Conservation (phyloP, 1,140 invertebrate species). For the Orchesella cincta region DNA sequence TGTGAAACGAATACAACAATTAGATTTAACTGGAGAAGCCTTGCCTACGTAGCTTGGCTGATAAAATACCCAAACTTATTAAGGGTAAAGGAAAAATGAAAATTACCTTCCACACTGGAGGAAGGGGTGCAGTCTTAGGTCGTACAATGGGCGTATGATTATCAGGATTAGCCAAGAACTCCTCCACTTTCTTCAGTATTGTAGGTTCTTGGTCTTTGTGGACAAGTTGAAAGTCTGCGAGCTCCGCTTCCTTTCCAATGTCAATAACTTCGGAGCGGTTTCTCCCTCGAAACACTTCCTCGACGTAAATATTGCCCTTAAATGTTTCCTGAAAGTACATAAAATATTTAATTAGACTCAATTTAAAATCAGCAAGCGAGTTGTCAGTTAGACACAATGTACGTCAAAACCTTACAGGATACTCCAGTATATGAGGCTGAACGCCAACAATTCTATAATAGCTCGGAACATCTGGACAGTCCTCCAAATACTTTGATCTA, state of each 20-base stretch:
- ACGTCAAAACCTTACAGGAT: constrained; percentile 33
- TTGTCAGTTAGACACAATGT: neutral
- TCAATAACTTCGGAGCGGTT: neutral
- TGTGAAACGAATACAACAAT: constrained; percentile 2
- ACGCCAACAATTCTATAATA: constrained; percentile 39
- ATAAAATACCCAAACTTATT: neutral
- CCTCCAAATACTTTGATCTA: neutral
- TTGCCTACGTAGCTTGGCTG: neutral
- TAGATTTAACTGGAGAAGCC: neutral
- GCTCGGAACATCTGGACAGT: constrained; percentile 22
- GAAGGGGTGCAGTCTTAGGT: constrained; percentile 31
- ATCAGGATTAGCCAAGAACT: constrained; percentile 25
- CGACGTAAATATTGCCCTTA: constrained; percentile 29
- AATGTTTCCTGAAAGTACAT: constrained; percentile 28
- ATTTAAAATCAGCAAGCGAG: neutral
- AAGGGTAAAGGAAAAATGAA: neutral
- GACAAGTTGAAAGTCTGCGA: constrained; percentile 38
- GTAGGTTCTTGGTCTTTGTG: constrained; percentile 38
- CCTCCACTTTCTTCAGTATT: constrained; percentile 20
- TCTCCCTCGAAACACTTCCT: constrained; percentile 31
- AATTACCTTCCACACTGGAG: constrained; percentile 40
- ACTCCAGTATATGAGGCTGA: constrained; percentile 38
- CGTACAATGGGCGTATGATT: constrained; percentile 11
- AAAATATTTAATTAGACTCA: neutral
- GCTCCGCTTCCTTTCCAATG: constrained; percentile 27